Conservation (phyloP, 2,888 invertebrate genomes). For the Marronus borbonicus region DNA sequence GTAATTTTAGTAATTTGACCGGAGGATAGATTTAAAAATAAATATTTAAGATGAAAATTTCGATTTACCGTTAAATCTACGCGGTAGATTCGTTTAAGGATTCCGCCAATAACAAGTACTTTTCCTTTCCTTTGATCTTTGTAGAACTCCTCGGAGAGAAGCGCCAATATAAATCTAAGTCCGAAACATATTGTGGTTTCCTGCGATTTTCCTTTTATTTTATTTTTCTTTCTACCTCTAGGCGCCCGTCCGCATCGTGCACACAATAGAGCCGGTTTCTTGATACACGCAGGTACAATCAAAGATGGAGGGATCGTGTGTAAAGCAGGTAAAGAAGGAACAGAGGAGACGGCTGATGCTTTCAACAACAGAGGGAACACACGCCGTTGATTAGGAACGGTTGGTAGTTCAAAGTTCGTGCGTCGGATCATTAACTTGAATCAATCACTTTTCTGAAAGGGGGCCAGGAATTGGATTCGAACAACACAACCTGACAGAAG, state of each 20-base stretch:
- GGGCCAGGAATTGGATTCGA: constrained; percentile 15
- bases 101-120: constrained; percentile 32
- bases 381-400: constrained; percentile 43
- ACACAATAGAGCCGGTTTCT: constrained; percentile 40
- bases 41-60: neutral
- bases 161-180: constrained; percentile 46
- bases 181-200: constrained; percentile 44
- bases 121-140: constrained; percentile 37
- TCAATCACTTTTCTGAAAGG: constrained; percentile 41
- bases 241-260: neutral
- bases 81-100: constrained; percentile 30
- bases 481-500: constrained; percentile 7
- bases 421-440: constrained; percentile 40
- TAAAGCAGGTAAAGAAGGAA: constrained; percentile 42
- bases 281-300: constrained; percentile 48
- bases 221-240: constrained; percentile 22
- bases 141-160: constrained; percentile 19
- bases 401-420: constrained; percentile 46
- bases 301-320: constrained; percentile 16
- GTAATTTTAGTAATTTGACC: too few species aligned
- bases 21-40: too few species aligned
- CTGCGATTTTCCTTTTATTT: constrained; percentile 36
- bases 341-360: constrained; percentile 29
- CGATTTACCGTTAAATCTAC: constrained; percentile 2
- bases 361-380: constrained; percentile 36